These are phyloP conservation scores for Melopsittacus undulatus DNA, from an alignment of 2,797 vertebrate genomes.

Conservation along the genomic window DNA sequence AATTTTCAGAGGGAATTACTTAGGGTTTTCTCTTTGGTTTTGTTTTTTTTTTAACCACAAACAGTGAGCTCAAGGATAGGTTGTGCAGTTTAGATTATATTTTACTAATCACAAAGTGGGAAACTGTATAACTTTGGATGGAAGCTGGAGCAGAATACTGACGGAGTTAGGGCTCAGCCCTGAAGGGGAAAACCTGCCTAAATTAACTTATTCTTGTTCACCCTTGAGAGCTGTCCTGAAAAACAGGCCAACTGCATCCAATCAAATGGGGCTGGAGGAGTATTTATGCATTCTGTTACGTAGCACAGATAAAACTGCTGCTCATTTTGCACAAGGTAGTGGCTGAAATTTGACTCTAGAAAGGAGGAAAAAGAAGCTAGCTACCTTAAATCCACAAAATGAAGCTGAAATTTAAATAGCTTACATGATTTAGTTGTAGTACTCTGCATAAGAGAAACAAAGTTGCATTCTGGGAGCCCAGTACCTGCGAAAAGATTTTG, in stretches of 20 bases:
- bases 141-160: not conserved
- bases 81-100: not conserved
- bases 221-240: conserved; percentile 33
- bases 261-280: not conserved
- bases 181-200: conserved; percentile 18
- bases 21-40: not conserved
- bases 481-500: not conserved
- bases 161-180: not conserved
- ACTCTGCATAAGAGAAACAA: not conserved
- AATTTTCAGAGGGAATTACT: not conserved
- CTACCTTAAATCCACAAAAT: not conserved
- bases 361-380: not conserved
- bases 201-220: conserved; percentile 1
- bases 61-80: not conserved
- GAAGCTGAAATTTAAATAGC: not conserved
- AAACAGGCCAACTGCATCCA: not conserved
- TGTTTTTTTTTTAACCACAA: not conserved
- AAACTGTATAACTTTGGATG: not conserved
- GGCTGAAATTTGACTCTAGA: not conserved
- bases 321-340: not conserved
- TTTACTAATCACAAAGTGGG: not conserved
- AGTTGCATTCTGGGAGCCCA: rapidly evolving
- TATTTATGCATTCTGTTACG: not conserved
- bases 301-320: not conserved
- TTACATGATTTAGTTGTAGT: not conserved